A percentile compares a stretch with the other conserved stretches of the same genome.
These are phyloP conservation scores for Trichopoda pennipes DNA, from an alignment of 2,888 invertebrate species.

Conservation along the genomic window DNA sequence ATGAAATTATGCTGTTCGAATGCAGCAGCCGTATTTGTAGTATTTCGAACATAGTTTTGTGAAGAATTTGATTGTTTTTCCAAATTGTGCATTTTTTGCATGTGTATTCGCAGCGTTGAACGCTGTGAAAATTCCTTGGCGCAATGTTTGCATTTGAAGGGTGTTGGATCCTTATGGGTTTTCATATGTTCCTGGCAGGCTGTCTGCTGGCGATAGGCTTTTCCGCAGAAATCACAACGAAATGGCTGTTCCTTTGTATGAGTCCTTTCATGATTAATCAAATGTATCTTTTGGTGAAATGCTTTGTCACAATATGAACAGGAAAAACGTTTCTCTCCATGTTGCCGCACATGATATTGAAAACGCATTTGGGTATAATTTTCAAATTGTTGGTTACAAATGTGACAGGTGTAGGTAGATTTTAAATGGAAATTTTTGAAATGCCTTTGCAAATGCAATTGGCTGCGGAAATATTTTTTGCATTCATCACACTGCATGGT, in stretches of 20 bases:
- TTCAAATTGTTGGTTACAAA: conserved; percentile 71
- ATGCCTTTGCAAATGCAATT: conserved; percentile 70
- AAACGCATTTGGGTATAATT: conserved; percentile 72
- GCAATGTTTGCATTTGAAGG: conserved; percentile 72
- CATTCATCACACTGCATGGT: conserved; percentile 71
- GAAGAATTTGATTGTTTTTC: conserved; percentile 47
- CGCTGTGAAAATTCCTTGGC: conserved; percentile 72
- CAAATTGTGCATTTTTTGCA: conserved; percentile 55
- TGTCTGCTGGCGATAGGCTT: conserved; percentile 72
- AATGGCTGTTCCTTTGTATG: conserved; percentile 73
- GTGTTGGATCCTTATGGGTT: conserved; percentile 71
- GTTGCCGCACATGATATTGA: conserved; percentile 72
- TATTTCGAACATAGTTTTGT: conserved; percentile 56
- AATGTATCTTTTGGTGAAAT: conserved; percentile 72
- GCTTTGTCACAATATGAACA: conserved; percentile 72
- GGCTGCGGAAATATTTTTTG: conserved; percentile 71
- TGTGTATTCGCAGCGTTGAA: conserved; percentile 70
- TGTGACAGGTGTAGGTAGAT: conserved; percentile 71
- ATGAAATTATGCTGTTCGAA: conserved; percentile 62
- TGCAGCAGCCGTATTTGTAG: conserved; percentile 28
- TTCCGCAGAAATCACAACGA: conserved; percentile 71
- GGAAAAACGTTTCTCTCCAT: conserved; percentile 72
- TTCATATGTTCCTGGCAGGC: conserved; percentile 72
- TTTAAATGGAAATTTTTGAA: conserved; percentile 71
- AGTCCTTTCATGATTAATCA: conserved; percentile 72